Base-by-base conservation (phyloP, 2,113 vertebrate species). In the Ptychochromis oligacanthus region DNA sequence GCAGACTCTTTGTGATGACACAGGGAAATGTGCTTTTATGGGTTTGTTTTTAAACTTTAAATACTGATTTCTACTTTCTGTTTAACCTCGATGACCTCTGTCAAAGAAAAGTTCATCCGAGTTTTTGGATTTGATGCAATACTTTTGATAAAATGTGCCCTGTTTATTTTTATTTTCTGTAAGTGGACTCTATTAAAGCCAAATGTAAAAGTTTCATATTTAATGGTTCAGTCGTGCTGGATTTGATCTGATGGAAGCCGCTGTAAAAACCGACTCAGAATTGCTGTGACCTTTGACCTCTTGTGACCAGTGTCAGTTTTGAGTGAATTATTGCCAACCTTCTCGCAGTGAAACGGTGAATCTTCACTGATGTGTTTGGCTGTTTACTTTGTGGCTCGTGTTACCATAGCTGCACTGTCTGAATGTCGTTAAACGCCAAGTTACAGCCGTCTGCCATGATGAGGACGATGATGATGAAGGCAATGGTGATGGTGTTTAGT, bases 91-190 rank as follows among this genome's bases (percentile, higher is more conserved):
- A 62, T 74, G 54, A 77, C 64, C 52, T 20, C 22, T 24, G 67
- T 83, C 57, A 76, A 64, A 82, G 12, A 70, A 59, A 34, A 59
- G 77, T 82, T 90, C 43, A 82, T 88, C 79, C 87, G 85, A 54
- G 62, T 86, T 82, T 91, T 91, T 85, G 74, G 77, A 92, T 89
- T 84, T 88, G 57, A 91, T 89, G 90, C 86, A 91, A 91, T 92
- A 90, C 86, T 93, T 93, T 93, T 91, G 77, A 86, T 89, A 85
- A 86, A 75, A 77, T 80, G 75, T 75, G 80, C 85, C 87, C 82
- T 82, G 67, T 75, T 82, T 84, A 84, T 84, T 75, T 75, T n/a
- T n/a, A n/a, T n/a, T n/a, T 82, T 86, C 84, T 85, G 59, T 88
- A 89, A 90, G 59, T 82, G 67, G 82, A 28, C 67, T 67, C 70